Base-by-base conservation (phyloP, 2,797 vertebrate species). In the Falco biarmicus region DNA sequence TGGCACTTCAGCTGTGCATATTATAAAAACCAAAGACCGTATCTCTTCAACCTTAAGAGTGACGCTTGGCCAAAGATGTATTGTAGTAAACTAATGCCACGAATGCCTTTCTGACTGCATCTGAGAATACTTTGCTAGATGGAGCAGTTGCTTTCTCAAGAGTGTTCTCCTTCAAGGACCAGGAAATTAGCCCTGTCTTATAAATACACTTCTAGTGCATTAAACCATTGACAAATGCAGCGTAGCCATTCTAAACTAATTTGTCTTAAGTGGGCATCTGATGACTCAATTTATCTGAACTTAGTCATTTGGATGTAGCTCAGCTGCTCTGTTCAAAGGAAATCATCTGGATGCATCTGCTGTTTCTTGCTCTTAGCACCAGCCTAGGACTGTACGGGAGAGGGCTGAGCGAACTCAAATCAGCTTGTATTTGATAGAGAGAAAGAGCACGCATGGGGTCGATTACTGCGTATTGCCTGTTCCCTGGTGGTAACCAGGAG, bases 181-280 rank as follows among this genome's bases (percentile, higher is more conserved):
- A 34, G 63, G 48, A 86, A 66, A 94, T 95, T 34, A 94, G 65
- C 51, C 66, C 39, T 88, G 47, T 59, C 75, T 86, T 88, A 26
- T 16, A 90, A 88, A 66, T 87, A 86, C n/a, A 39, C 37, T 90
- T 74, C 22, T 32, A 66, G 34, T 66, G 28, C 76, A 79, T 82
- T 88, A 95, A 87, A 65, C 73, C 43, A 66, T 22, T 78, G 94
- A 81, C 59, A 94, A 82, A 90, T 76, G 76, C 82, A 90, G 80
- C 0, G 1, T 17, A 43, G 73, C 65, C 68, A 9, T 89, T 95
- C 84, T 87, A 74, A 94, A 66, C 79, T 89, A 47, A 77, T 74
- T 93, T 89, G 87, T 94, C 78, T 76, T 74, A 89, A 95, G 75
- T 41, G 59, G 63, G 82, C 66, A 82, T 84, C 75, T 87, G 89